Conservation (phyloP, 2,113 vertebrate species). For the Rhinoderma darwinii region DNA sequence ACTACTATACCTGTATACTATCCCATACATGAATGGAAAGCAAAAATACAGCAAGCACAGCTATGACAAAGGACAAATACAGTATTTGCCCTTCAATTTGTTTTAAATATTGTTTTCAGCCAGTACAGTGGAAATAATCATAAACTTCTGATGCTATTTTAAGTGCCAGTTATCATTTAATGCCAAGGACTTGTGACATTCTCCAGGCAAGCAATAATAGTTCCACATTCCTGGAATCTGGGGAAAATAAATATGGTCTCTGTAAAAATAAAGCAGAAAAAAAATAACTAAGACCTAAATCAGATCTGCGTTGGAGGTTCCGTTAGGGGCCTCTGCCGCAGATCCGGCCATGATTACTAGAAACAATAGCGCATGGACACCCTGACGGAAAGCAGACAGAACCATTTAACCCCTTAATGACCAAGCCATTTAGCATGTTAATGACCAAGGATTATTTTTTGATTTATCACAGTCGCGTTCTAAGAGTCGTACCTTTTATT, state of each 20-base stretch:
- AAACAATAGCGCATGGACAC: too few species aligned
- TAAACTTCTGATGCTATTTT: background rate
- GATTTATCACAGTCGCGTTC: too few species aligned
- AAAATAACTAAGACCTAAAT: too few species aligned
- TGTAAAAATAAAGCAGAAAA: background rate
- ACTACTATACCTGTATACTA: background rate
- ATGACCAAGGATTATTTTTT: too few species aligned
- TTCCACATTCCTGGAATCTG: background rate
- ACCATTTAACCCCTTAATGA: too few species aligned
- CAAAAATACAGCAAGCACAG: background rate
- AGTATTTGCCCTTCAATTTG: background rate
- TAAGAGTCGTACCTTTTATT: too few species aligned
- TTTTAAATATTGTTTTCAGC: background rate
- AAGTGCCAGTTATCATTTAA: background rate
- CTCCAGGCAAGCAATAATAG: background rate
- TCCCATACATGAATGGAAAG: background rate
- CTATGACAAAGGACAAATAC: background rate
- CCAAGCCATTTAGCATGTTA: too few species aligned
- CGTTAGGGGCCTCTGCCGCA: too few species aligned
- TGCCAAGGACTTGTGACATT: background rate
- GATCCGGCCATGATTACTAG: too few species aligned
- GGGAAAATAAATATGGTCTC: background rate
- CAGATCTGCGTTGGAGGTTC: too few species aligned
- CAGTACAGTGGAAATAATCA: background rate
- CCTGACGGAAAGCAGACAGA: too few species aligned